Conservation (phyloP, 2,888 invertebrate species). For the Eupithecia centaureata region DNA sequence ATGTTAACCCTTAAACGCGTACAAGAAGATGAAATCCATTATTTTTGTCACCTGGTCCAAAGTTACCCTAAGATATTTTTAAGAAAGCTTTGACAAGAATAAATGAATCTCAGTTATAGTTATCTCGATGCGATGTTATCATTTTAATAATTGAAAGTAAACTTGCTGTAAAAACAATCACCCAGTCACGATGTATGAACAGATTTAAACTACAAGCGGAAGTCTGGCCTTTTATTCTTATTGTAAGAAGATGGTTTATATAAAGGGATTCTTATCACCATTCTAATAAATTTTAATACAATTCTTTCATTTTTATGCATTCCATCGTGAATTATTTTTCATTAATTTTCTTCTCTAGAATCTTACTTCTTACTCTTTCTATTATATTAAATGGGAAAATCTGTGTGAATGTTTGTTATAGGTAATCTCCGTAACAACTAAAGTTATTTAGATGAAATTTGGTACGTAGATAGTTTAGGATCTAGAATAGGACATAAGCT, state of each 20-base stretch:
- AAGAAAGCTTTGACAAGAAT: neutral
- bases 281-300: neutral
- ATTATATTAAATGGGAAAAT: too few species aligned
- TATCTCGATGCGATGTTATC: slow-evolving; percentile 46
- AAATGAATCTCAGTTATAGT: neutral
- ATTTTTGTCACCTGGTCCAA: neutral
- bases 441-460: too few species aligned
- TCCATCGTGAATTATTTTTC: neutral
- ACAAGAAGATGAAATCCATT: neutral
- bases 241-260: neutral
- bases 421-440: too few species aligned
- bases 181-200: slow-evolving; percentile 55
- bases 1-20: neutral
- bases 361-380: too few species aligned
- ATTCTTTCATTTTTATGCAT: neutral
- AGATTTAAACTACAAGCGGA: slow-evolving; percentile 49
- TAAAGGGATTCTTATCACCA: neutral
- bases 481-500: too few species aligned
- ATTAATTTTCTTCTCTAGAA: too few species aligned
- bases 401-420: too few species aligned
- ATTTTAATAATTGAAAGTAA: slow-evolving; percentile 58
- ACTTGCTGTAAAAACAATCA: slow-evolving; percentile 52
- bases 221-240: slow-evolving; percentile 38
- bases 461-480: too few species aligned
- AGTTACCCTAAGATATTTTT: neutral